Conservation (phyloP, 2,113 vertebrate genomes). For the Hippocampus barbouri region DNA sequence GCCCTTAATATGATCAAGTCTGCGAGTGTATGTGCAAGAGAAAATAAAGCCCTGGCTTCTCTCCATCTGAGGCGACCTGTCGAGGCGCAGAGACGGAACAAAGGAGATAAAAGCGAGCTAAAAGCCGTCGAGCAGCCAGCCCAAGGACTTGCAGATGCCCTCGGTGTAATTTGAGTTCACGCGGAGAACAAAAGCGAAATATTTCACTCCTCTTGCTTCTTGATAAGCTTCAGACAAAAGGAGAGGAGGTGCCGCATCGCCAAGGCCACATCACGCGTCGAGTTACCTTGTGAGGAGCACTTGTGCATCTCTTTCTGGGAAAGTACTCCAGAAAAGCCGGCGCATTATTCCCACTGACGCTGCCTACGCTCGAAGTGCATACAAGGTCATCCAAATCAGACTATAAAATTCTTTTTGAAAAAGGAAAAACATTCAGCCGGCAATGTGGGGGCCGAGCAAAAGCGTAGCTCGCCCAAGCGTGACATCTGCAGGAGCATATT, state of each 20-base stretch:
- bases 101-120: slow-evolving; percentile 50
- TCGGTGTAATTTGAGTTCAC: slow-evolving; percentile 60
- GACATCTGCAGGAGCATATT: slow-evolving; percentile 62
- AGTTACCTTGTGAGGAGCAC: slow-evolving; percentile 46
- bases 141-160: slow-evolving; percentile 61
- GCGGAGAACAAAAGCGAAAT: slow-evolving; percentile 56
- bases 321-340: slow-evolving; percentile 7
- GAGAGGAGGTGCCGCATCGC: slow-evolving; percentile 33
- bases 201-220: slow-evolving; percentile 50
- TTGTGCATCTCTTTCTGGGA: slow-evolving; percentile 7
- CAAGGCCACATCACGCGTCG: slow-evolving; percentile 51
- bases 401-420: slow-evolving; percentile 43
- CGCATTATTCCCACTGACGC: slow-evolving; percentile 22
- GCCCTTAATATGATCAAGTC: slow-evolving; percentile 64
- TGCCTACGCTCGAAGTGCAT: slow-evolving; percentile 22
- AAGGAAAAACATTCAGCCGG: slow-evolving; percentile 17
- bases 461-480: slow-evolving; percentile 39
- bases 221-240: slow-evolving; percentile 59
- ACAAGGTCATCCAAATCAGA: slow-evolving; percentile 50
- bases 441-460: slow-evolving; percentile 54
- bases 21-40: slow-evolving; percentile 52
- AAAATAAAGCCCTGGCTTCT: slow-evolving; percentile 66
- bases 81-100: slow-evolving; percentile 58
- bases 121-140: slow-evolving; percentile 35
- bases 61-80: slow-evolving; percentile 59